Evolutionary conservation across 1,140 invertebrate genomes (phyloP).

Genomic region (Formica exsecta): DNA sequence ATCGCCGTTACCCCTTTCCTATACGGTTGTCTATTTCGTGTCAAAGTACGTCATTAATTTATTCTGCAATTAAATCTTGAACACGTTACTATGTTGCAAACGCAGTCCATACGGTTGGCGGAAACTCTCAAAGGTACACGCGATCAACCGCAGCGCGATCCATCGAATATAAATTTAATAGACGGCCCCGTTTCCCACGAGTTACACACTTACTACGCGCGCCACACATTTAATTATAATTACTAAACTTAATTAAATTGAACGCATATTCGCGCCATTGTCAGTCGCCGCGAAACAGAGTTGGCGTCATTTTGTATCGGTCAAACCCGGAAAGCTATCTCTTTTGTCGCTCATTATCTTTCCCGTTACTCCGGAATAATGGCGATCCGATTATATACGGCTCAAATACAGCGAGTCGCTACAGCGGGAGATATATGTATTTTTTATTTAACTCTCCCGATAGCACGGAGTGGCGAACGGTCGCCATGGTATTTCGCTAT

Average conservation of each 20-base stretch:
- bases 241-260: constrained; percentile 58
- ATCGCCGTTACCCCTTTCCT: constrained; percentile 19
- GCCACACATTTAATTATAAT: constrained; percentile 56
- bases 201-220: constrained; percentile 26
- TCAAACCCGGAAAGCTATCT: not conserved
- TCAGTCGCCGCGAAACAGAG: constrained; percentile 6
- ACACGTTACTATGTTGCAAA: constrained; percentile 18
- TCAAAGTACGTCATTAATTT: constrained; percentile 55
- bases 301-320: constrained; percentile 25
- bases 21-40: constrained; percentile 9
- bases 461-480: not conserved
- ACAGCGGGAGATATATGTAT: too few species aligned
- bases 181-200: constrained; percentile 21
- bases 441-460: constrained; percentile 22
- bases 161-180: constrained; percentile 57
- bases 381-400: not conserved
- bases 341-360: constrained; percentile 52
- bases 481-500: not conserved
- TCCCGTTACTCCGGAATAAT: constrained; percentile 31
- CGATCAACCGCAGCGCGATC: constrained; percentile 50
- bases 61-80: constrained; percentile 57
- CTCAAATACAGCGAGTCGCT: constrained; percentile 4
- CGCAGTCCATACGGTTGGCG: constrained; percentile 15
- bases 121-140: constrained; percentile 44
- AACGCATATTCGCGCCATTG: constrained; percentile 39